A percentile compares a stretch with the other conserved stretches of the same genome.
Conservation (phyloP, 2,797 vertebrate species). For the Lerista edwardsae region DNA sequence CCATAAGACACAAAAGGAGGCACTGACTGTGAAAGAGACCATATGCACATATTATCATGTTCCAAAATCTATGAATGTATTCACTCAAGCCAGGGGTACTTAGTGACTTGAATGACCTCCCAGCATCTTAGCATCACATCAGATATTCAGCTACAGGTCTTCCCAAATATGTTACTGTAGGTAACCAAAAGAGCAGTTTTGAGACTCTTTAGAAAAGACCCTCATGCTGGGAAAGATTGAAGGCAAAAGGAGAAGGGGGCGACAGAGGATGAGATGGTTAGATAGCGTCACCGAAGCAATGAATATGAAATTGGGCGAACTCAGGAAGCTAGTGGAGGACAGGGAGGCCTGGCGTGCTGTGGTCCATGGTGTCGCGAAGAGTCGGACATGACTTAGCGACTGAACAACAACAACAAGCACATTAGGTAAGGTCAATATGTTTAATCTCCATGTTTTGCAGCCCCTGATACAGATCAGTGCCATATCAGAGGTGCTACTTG, state of each 20-base stretch:
- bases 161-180: neutral
- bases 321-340: no score
- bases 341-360: no score
- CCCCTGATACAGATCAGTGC: neutral
- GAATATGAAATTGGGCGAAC: no score
- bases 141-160: neutral
- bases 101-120: neutral
- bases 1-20: neutral
- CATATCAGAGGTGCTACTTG: neutral
- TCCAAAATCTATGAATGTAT: neutral
- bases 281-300: no score
- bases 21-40: neutral
- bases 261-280: no score
- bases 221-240: no score
- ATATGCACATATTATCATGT: neutral
- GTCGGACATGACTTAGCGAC: no score
- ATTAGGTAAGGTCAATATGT: neutral
- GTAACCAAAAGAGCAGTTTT: neutral
- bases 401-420: neutral
- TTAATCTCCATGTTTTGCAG: fast-evolving
- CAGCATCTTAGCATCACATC: neutral
- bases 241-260: no score
- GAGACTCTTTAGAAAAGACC: no score
- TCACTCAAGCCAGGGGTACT: neutral
- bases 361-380: no score